Base-by-base conservation (phyloP, 2,888 invertebrate genomes). In the Ophion ellenae region DNA sequence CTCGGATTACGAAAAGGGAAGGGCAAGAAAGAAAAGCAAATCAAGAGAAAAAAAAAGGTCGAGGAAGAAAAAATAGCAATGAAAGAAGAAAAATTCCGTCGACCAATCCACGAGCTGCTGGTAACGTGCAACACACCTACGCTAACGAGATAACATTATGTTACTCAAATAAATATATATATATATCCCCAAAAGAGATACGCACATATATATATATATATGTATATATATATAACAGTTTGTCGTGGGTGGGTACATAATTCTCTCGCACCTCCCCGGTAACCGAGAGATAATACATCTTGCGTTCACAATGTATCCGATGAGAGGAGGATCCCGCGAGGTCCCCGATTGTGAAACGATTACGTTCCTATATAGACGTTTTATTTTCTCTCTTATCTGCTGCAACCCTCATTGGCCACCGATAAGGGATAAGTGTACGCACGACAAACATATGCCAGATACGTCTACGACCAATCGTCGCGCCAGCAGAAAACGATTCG, bases 191-290 rank as follows among this genome's bases (percentile, higher is more conserved):
- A 73, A 71, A 76, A 59, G 71, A 84, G 80, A 61, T 76, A 67
- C 71, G 7, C 7, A 40, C 1, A 40, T 40, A 40, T 40, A 40
- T 40, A 40, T 40, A 40, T 40, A 40, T 76, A 67, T 80, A 61
- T 76, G 63, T 76, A 7, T 7, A 40, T 7, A 40, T 40, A 40
- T 40, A 40, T 76, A 67, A 76, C 61, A 81, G 83, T 86, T 77
- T 86, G 83, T 83, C 86, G 86, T 86, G 86, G 83, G 86, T 86
- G 86, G 83, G 86, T 86, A 86, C 64, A 86, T 86, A 86, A 86
- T 53, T 86, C 86, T 77, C 74, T 53, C 67, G 69, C 67, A 83
- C 83, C 81, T 78, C 76, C 81, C 64, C 61, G 70, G 61, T 59
- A 57, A 57, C 57, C 40, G 20, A 69, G 86, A 83, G 86, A 86